Evolutionary conservation across 1,140 invertebrate genomes (phyloP), one percentile per base, ranked within the genome.

Genomic region (Pantala flavescens): DNA sequence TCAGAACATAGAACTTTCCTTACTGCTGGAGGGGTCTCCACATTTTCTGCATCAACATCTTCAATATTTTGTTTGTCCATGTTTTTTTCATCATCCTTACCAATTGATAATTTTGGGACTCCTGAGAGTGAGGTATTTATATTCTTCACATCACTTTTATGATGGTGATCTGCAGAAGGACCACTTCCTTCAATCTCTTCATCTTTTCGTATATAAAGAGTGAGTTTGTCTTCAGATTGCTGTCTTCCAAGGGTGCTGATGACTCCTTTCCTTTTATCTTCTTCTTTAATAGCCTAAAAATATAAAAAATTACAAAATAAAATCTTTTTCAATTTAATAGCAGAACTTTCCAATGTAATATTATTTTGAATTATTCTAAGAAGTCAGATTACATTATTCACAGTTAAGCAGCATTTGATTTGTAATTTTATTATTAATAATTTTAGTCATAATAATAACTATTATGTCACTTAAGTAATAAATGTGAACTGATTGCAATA

Each of bases 31-130:
- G 93, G 93, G 7, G 93, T 95, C 85, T 95, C 93, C 21, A 95
- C 93, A 77, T 96, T 96, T 77, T 96, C 93, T 3, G 92, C 92
- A 81, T 96, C 93, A 14, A 95, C 93, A 80, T 95, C 93, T 24
- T 63, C 49, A 7, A 12, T 16, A 63, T 63, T 63, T 19, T 21
- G 3, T 12, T 21, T 12, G 12, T 16, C 14, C 49, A 19, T 5
- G 5, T 12, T 21, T 5, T 7, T 21, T 5, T 63, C n/a, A 19
- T 5, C n/a, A 24, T 78, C 55, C 23, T 74, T 75, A 7, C 76
- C 19, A 63, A 63, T 63, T 63, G 12, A 19, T 14, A 63, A 3
- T 63, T 63, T 63, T 16, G 49, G 12, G 12, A 63, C 49, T 7
- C 49, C 49, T 7, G 49, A 63, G 76, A 76, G 81, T 80, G 0